phyloP scores from a whole-genome alignment of 2,113 vertebrate genomes.

The Aegithalos caudatus region DNA sequence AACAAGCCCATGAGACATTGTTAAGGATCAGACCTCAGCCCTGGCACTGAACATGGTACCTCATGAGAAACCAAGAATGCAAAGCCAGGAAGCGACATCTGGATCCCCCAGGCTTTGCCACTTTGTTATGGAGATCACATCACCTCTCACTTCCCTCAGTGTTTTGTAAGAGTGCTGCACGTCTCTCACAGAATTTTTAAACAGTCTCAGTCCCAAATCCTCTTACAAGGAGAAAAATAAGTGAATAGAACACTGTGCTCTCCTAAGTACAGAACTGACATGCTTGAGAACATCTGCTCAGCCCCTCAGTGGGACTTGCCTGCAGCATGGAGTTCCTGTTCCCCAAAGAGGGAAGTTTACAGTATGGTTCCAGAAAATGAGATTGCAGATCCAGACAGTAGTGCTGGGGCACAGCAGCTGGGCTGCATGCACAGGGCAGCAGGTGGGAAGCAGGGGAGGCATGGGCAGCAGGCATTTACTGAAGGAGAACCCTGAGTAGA shows the following conservation, averaged over 20 bases:
- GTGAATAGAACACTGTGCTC: neutral
- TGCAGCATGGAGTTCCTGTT: neutral
- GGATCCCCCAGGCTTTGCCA: neutral
- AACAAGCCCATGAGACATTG: neutral
- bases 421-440: fast-evolving
- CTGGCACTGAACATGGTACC: neutral
- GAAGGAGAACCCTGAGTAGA: neutral
- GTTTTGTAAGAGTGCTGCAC: neutral
- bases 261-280: neutral
- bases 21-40: neutral
- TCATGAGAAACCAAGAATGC: neutral
- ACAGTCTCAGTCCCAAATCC: neutral
- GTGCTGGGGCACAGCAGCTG: neutral
- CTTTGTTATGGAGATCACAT: neutral
- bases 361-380: neutral
- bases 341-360: neutral
- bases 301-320: neutral
- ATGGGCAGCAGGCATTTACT: too few species aligned
- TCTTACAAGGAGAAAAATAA: neutral
- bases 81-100: neutral
- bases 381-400: neutral
- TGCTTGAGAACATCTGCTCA: neutral
- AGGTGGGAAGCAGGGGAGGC: neutral
- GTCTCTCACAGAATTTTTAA: neutral
- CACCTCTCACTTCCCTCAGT: neutral